Evolutionary conservation across 92 coral and sea anemone genomes (phyloP), one percentile per base, ranked within the genome.

Genomic region (Scolanthus callimorphus): DNA sequence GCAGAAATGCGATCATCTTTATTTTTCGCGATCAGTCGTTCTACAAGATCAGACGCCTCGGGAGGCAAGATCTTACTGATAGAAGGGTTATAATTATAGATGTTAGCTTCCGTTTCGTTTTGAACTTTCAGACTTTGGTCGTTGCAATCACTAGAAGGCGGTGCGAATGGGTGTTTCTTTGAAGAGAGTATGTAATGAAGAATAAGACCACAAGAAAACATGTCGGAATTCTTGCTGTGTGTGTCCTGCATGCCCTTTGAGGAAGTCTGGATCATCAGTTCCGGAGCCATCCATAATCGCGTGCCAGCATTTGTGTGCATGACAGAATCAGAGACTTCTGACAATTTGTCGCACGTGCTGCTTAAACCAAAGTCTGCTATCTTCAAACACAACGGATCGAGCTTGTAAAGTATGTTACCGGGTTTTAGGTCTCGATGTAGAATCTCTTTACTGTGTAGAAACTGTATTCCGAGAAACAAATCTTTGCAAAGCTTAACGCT

Each of bases 11-110:
- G 75, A 0, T 57, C 11, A 0, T 29, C 31, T 68, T 68, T 46
- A 20, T 43, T 31, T 6, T 26, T 54, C 29, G 11, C 39, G 22
- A 54, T 41, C 65, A 73, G 24, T 25, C 0, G 1, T 64, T 63
- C 27, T 15, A 73, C 11, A 23, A 73, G 80, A 57, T 73, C 49
- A 3, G 64, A 26, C n/a, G 49, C 74, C 37, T 73, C 80, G 17
- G 71, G 65, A 0, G 50, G 13, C 0, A 73, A 49, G 15, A 9
- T 25, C 1, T 31, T 1, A 63, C 55, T 31, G 11, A 39, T 56
- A 25, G 29, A 17, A 11, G 31, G 61, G 0, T 2, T 28, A 38
- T 55, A 38, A 30, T 13, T n/a, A 3, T 28, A 6, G 20, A 67
- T 38, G 56, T 67, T 67, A 3, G 0, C 27, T 44, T 68, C 67